Evolutionary conservation across 2,797 vertebrate genomes (phyloP).

Genomic region (Calcarius lapponicus): DNA sequence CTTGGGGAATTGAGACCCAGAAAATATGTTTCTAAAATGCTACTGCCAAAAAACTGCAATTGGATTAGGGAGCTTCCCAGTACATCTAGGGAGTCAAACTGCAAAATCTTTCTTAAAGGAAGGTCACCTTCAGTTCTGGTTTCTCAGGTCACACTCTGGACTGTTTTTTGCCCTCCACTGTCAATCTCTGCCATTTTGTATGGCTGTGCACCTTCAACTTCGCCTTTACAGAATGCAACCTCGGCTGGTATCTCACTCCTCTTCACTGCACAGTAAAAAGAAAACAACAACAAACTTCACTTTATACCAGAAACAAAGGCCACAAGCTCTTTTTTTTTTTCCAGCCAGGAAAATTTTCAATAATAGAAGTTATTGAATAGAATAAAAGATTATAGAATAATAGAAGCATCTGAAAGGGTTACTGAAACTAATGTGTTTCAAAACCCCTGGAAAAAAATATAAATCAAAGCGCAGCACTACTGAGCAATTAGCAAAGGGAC

Average conservation of each 20-base stretch:
- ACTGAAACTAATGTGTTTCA: not conserved
- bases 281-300: not conserved
- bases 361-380: not conserved
- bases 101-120: not conserved
- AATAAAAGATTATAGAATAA: not conserved
- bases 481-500: conserved; percentile 65
- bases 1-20: not conserved
- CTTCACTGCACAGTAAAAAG: not conserved
- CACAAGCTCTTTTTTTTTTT: not conserved
- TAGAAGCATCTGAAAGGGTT: not conserved
- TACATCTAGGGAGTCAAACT: not conserved
- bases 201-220: not conserved
- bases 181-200: not conserved
- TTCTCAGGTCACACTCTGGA: not conserved
- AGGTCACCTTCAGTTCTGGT: not conserved
- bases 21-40: not conserved
- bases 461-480: conserved; percentile 38
- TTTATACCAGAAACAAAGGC: not conserved
- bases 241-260: not conserved
- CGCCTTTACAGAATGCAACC: not conserved
- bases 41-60: not conserved
- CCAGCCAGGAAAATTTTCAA: not conserved
- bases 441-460: not conserved
- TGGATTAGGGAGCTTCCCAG: not conserved
- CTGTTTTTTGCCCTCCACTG: not conserved